Evolutionary conservation across 2,113 vertebrate species (phyloP).

Genomic region (Rallus limicola): DNA sequence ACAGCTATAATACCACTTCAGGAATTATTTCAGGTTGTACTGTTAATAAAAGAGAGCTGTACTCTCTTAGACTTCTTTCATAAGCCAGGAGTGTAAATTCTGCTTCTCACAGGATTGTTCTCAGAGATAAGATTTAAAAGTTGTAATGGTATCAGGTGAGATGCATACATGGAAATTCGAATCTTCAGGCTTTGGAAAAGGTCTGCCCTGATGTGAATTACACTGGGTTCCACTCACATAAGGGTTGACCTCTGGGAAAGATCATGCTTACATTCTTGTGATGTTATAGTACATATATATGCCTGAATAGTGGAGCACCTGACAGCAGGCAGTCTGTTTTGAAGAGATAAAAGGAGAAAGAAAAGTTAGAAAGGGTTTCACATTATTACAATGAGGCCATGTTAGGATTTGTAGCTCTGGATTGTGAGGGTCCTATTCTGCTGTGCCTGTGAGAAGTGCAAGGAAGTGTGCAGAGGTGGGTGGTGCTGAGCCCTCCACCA

Average conservation of each 20-base stretch:
- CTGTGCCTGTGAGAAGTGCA: background rate
- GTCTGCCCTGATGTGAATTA: background rate
- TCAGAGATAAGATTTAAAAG: fast-evolving
- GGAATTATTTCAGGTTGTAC: background rate
- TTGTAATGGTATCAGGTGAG: background rate
- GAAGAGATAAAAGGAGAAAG: background rate
- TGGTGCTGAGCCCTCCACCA: background rate
- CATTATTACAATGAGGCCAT: fast-evolving
- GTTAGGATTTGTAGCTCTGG: background rate
- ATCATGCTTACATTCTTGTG: background rate
- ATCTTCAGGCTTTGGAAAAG: background rate
- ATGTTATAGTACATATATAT: background rate
- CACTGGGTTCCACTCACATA: fast-evolving
- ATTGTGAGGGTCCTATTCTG: background rate
- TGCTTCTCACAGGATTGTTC: background rate
- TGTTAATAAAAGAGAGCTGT: background rate
- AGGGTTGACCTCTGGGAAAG: background rate
- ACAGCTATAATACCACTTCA: background rate
- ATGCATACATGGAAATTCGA: background rate
- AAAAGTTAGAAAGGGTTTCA: background rate
- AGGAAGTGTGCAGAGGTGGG: background rate
- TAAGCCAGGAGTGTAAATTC: background rate
- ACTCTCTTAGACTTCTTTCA: background rate
- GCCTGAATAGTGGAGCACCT: background rate
- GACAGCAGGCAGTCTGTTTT: background rate